Conservation (phyloP, 2,888 invertebrate species). For the Mayetiola destructor region DNA sequence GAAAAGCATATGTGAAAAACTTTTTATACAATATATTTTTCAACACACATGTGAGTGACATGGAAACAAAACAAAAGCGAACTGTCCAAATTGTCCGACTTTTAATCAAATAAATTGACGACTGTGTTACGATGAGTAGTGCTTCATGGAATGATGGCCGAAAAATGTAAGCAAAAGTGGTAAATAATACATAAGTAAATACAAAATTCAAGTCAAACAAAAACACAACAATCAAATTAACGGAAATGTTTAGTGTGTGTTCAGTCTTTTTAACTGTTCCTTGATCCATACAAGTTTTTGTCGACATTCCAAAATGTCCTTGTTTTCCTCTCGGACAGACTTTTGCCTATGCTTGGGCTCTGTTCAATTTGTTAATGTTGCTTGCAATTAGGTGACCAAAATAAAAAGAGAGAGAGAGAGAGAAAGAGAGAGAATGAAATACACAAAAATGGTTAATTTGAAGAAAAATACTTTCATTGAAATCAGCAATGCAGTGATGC, state of each 20-base stretch:
- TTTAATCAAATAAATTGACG: too few relatives aligned
- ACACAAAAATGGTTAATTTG: not conserved
- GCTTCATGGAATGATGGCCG: too few relatives aligned
- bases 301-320: not conserved
- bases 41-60: too few relatives aligned
- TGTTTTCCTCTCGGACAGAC: not conserved
- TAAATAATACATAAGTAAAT: not conserved
- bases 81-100: too few relatives aligned
- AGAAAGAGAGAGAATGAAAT: too few relatives aligned
- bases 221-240: constrained; percentile 10
- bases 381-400: not conserved
- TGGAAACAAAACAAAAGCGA: too few relatives aligned
- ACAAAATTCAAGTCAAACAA: constrained; percentile 7
- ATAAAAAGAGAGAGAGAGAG: too few relatives aligned
- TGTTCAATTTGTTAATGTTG: not conserved
- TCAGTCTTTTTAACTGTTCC: not conserved
- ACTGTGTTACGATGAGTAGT: too few relatives aligned
- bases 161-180: not conserved
- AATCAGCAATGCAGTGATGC: constrained; percentile 3
- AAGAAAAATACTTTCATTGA: not conserved
- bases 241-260: too few relatives aligned
- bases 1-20: too few relatives aligned
- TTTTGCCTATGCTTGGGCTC: not conserved
- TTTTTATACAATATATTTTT: too few relatives aligned
- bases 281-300: not conserved